phyloP scores from a whole-genome alignment of 2,113 vertebrate species.

The Leptobrachium leishanense region DNA sequence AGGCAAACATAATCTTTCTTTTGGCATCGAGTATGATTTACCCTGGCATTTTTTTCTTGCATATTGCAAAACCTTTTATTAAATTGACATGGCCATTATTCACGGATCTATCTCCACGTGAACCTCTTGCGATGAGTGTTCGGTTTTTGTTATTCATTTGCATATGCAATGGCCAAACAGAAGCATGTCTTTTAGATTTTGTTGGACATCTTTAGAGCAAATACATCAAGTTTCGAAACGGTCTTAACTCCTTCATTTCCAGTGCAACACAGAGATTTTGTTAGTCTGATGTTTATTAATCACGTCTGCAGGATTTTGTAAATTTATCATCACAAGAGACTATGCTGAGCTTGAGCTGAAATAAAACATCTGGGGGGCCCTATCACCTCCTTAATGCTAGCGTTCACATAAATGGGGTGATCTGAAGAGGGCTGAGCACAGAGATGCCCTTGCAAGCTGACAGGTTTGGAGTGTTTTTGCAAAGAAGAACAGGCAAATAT shows the following conservation, averaged over 20 bases:
- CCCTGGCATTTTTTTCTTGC: slow-evolving; percentile 1
- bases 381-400: too few relatives aligned
- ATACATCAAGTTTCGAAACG: not conserved
- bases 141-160: slow-evolving; percentile 19
- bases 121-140: slow-evolving; percentile 2
- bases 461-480: too few relatives aligned
- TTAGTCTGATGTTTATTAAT: too few relatives aligned
- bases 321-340: too few relatives aligned
- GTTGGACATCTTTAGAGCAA: slow-evolving; percentile 4
- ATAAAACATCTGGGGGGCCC: too few relatives aligned
- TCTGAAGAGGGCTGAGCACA: too few relatives aligned
- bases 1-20: slow-evolving; percentile 9
- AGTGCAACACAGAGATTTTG: not conserved
- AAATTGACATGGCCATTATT: slow-evolving; percentile 31
- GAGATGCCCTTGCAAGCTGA: too few relatives aligned
- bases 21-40: slow-evolving; percentile 32
- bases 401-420: too few relatives aligned
- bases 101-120: slow-evolving; percentile 14
- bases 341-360: too few relatives aligned
- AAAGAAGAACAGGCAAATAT: too few relatives aligned
- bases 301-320: too few relatives aligned
- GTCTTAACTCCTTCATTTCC: not conserved
- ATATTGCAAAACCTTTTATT: slow-evolving; percentile 35
- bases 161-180: slow-evolving; percentile 14
- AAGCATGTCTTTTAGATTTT: slow-evolving; percentile 1